These are phyloP conservation scores for Muscidifurax raptorellus DNA, from an alignment of 1,140 invertebrate species.

Conservation along the genomic window DNA sequence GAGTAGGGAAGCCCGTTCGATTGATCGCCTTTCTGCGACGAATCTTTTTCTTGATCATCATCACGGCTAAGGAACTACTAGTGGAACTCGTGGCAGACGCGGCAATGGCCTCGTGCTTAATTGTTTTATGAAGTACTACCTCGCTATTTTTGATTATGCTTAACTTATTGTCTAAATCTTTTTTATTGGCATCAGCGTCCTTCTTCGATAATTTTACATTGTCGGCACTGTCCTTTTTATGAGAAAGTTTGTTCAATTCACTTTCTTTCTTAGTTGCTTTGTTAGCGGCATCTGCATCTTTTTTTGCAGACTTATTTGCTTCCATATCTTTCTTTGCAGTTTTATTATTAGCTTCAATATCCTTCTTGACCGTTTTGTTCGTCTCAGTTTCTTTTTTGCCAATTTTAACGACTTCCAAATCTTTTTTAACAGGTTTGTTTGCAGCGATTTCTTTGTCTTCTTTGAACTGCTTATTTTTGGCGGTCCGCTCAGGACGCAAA, in stretches of 20 bases:
- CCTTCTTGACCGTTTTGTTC: conserved; percentile 24
- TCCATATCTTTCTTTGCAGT: conserved; percentile 38
- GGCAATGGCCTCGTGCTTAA: conserved; percentile 10
- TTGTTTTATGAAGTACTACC: conserved; percentile 47
- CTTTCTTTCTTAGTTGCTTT: conserved; percentile 19
- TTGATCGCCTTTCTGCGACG: conserved; percentile 87
- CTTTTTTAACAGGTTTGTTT: conserved; percentile 31
- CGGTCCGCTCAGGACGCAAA: conserved; percentile 2
- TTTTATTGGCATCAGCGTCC: conserved; percentile 46
- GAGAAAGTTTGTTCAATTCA: conserved; percentile 14
- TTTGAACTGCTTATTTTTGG: conserved; percentile 45
- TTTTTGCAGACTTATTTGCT: conserved; percentile 18
- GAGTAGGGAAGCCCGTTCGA: conserved; percentile 89
- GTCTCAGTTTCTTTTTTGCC: conserved; percentile 30
- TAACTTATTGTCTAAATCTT: conserved; percentile 35
- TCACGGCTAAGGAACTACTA: conserved; percentile 41
- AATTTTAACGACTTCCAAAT: conserved; percentile 14
- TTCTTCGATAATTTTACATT: conserved; percentile 10
- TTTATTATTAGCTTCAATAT: conserved; percentile 32
- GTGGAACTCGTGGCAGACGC: neutral
- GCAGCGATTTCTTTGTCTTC: conserved; percentile 50
- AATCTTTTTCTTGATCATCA: conserved; percentile 78
- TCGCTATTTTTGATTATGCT: conserved; percentile 50
- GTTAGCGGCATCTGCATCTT: neutral
- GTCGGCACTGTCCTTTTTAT: conserved; percentile 23